A percentile compares a stretch with the other conserved stretches of the same genome.
Conservation (phyloP, 2,888 invertebrate genomes). For the Suillia variegata region DNA sequence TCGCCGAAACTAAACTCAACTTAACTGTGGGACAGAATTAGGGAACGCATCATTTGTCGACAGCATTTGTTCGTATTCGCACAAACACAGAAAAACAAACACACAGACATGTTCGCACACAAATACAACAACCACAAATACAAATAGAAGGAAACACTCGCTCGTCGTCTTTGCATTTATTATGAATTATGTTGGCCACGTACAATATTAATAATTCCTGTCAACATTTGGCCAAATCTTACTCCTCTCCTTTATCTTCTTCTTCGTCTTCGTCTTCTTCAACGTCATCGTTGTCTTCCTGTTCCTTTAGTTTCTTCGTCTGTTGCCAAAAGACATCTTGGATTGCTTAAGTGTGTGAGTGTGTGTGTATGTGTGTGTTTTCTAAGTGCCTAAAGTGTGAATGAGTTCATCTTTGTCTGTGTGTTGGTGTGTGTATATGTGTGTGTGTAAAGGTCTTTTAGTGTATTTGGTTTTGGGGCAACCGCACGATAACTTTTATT, state of each 20-base stretch:
- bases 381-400: too few species aligned
- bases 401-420: conserved; percentile 15
- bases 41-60: neutral
- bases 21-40: too few species aligned
- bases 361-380: conserved; percentile 20
- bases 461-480: neutral
- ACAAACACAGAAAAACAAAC: neutral
- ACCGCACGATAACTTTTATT: too few species aligned
- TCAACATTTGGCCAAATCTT: conserved; percentile 40
- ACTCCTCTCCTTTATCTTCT: neutral
- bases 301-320: neutral
- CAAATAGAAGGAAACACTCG: conserved; percentile 11
- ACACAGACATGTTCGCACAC: neutral
- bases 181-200: conserved; percentile 52
- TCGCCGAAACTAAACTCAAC: too few species aligned
- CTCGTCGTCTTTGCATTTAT: conserved; percentile 30
- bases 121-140: neutral
- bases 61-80: neutral
- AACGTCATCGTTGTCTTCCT: neutral
- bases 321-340: neutral
- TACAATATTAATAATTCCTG: conserved; percentile 57
- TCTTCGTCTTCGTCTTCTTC: neutral
- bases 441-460: neutral
- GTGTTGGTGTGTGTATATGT: too few species aligned
- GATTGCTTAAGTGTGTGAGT: conserved; percentile 27